A percentile compares a stretch with the other conserved stretches of the same genome.
Conservation (phyloP, 2,797 vertebrate species). For the Chiloscyllium punctatum region DNA sequence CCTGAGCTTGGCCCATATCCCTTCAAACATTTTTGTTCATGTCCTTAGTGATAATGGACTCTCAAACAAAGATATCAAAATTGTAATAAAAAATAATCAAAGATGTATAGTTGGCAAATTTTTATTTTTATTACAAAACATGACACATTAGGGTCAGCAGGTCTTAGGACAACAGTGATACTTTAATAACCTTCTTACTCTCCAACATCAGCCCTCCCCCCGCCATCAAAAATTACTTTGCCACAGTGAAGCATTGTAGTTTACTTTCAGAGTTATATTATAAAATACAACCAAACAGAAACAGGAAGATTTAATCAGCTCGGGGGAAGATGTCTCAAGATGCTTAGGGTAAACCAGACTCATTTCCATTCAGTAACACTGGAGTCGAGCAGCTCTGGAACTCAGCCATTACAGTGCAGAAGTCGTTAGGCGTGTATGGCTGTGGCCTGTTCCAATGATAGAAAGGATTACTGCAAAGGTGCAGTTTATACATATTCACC, state of each 20-base stretch:
- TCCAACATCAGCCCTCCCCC: background rate
- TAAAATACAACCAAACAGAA: background rate
- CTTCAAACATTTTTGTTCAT: too few species aligned
- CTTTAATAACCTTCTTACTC: background rate
- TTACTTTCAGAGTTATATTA: background rate
- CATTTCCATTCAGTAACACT: background rate
- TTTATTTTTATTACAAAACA: conserved; percentile 25
- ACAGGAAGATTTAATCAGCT: background rate
- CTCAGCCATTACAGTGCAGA: background rate
- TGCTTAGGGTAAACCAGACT: background rate
- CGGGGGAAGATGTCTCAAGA: background rate
- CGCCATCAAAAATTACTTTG: background rate
- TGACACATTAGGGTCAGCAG: background rate
- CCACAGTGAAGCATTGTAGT: background rate
- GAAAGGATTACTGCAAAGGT: background rate
- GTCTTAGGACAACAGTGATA: background rate
- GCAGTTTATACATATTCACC: background rate
- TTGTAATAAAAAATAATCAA: background rate
- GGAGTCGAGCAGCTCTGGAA: background rate
- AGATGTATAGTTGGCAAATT: background rate
- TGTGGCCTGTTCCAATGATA: background rate
- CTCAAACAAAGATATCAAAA: background rate
- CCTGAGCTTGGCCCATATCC: too few species aligned
- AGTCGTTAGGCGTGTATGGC: background rate
- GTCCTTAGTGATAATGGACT: too few species aligned